Conservation (phyloP, 53 echinoderm and acorn worm genomes). For the Echinarachnius parma region DNA sequence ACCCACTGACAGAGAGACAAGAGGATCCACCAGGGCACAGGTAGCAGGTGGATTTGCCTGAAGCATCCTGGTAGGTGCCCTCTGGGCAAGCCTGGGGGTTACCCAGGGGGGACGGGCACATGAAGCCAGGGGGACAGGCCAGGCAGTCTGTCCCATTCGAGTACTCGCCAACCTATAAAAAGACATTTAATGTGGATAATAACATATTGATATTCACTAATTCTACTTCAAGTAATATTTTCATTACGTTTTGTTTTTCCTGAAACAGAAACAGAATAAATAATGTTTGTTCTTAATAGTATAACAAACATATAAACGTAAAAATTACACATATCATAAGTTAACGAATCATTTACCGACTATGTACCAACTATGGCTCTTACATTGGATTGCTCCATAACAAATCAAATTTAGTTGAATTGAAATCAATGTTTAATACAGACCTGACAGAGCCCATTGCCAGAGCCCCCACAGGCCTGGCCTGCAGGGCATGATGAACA, state of each 20-base stretch:
- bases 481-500: slow-evolving; percentile 8
- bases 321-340: no score
- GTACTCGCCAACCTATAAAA: slow-evolving; percentile 81
- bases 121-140: slow-evolving; percentile 72
- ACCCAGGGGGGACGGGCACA: slow-evolving; percentile 91
- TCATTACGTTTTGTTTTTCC: background rate
- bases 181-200: background rate
- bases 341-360: no score
- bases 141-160: slow-evolving; percentile 95
- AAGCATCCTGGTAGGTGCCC: slow-evolving; percentile 82
- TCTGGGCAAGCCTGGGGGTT: slow-evolving; percentile 70
- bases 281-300: no score
- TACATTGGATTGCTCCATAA: no score
- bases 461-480: slow-evolving; percentile 10
- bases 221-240: background rate
- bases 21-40: slow-evolving; percentile 75
- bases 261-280: background rate
- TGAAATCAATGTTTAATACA: background rate
- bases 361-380: no score
- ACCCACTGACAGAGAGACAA: slow-evolving; percentile 60
- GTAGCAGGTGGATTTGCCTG: slow-evolving; percentile 71
- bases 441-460: slow-evolving; percentile 23
- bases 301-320: no score
- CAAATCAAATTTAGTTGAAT: no score
- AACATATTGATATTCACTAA: background rate